These are phyloP conservation scores for Ceuthmochares aereus DNA, from an alignment of 2,113 vertebrate genomes.

Conservation along the genomic window DNA sequence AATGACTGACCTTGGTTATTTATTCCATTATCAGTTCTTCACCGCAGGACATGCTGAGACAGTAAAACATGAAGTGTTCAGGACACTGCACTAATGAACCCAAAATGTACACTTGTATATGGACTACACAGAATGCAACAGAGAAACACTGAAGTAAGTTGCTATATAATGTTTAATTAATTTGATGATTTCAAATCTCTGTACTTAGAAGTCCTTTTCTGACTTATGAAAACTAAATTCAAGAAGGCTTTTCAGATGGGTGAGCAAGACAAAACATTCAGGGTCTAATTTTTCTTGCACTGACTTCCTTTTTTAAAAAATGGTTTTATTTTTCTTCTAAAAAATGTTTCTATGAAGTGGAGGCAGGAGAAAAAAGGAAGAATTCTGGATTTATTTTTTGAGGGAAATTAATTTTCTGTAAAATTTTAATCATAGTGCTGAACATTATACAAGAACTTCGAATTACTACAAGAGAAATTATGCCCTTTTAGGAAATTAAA, in stretches of 20 bases:
- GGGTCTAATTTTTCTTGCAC: not conserved
- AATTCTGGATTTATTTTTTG: accelerated
- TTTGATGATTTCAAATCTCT: not conserved
- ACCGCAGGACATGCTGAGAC: not conserved
- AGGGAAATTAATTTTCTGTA: not conserved
- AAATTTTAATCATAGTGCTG: not conserved
- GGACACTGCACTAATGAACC: not conserved
- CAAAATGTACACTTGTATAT: not conserved
- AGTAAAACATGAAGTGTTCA: not conserved
- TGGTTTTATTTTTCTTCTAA: not conserved
- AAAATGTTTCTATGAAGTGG: not conserved
- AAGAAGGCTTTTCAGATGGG: not conserved
- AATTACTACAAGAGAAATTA: not conserved
- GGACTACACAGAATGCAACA: not conserved
- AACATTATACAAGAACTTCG: not conserved
- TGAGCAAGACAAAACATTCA: not conserved
- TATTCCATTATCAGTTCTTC: not conserved
- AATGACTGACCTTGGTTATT: not conserved
- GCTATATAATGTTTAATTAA: not conserved
- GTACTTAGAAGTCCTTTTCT: not conserved
- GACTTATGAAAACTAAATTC: not conserved
- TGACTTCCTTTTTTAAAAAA: not conserved
- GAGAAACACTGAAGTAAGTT: not conserved
- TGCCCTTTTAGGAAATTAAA: not conserved
- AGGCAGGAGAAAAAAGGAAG: not conserved